Evolutionary conservation across 1,140 invertebrate species (phyloP).

Genomic region (Listronotus oregonensis): DNA sequence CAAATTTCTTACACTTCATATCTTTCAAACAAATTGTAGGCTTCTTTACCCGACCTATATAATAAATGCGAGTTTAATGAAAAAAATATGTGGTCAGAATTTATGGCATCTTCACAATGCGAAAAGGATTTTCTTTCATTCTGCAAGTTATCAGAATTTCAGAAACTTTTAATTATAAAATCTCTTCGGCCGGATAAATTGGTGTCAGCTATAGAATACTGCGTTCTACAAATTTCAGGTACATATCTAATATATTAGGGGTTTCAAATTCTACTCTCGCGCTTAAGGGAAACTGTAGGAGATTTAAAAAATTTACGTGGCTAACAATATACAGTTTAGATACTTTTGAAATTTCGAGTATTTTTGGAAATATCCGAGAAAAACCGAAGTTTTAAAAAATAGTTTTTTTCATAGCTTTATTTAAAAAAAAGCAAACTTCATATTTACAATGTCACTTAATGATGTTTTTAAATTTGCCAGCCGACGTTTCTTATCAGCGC

Average conservation of each 20-base stretch:
- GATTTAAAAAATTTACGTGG: no score
- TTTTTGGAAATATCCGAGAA: no score
- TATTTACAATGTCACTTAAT: no score
- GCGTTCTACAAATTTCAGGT: slow-evolving; percentile 73
- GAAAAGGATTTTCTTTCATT: slow-evolving; percentile 55
- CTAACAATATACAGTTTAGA: no score
- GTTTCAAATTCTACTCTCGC: no score
- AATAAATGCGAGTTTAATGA: slow-evolving; percentile 67
- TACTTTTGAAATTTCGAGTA: no score
- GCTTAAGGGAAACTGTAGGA: no score
- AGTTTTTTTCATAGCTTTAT: no score
- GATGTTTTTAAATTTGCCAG: no score
- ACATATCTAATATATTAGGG: slow-evolving; percentile 2
- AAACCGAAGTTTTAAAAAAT: no score
- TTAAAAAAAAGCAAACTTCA: no score
- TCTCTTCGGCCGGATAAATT: slow-evolving; percentile 82
- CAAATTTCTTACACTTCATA: neutral
- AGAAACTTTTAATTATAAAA: slow-evolving; percentile 83
- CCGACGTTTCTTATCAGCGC: no score
- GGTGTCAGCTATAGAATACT: slow-evolving; percentile 70
- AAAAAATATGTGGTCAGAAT: slow-evolving; percentile 68
- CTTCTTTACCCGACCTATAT: slow-evolving; percentile 67
- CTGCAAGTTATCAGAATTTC: slow-evolving; percentile 72
- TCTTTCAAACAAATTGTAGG: slow-evolving; percentile 47
- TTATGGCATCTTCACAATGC: slow-evolving; percentile 61